These are phyloP conservation scores for Serilophus lunatus DNA, from an alignment of 2,113 vertebrate species.

Conservation along the genomic window DNA sequence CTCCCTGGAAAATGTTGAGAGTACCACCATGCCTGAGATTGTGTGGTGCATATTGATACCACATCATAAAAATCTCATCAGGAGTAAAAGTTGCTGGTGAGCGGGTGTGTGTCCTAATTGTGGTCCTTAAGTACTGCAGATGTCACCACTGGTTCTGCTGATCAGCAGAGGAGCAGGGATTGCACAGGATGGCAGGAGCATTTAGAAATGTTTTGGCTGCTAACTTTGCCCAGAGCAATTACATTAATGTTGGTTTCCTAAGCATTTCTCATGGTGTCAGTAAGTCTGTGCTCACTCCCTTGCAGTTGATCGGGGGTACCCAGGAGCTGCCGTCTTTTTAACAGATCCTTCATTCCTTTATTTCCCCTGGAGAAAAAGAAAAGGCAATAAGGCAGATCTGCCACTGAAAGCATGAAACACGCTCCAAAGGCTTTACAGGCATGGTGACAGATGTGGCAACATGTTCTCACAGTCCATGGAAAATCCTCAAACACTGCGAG, in stretches of 20 bases:
- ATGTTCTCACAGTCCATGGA: background rate
- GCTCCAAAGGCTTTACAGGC: background rate
- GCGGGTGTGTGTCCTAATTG: fast-evolving
- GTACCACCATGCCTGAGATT: background rate
- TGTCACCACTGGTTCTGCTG: background rate
- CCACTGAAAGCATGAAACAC: fast-evolving
- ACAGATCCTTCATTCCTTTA: background rate
- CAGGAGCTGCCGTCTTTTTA: background rate
- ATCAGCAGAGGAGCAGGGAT: background rate
- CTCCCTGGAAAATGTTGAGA: background rate
- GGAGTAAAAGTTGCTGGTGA: fast-evolving
- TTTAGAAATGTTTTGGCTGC: background rate
- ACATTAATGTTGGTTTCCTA: background rate
- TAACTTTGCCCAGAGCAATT: background rate
- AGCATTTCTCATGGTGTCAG: background rate
- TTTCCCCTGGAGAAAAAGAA: background rate
- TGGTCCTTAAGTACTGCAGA: background rate
- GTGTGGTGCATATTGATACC: background rate
- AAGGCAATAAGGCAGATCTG: background rate
- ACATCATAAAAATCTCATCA: background rate
- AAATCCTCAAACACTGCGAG: fast-evolving
- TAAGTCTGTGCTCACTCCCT: background rate
- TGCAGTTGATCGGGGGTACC: background rate
- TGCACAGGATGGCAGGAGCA: background rate
- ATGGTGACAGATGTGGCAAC: background rate